phyloP scores from a whole-genome alignment of 2,113 vertebrate species.

The Rhadina sibilatrix region DNA sequence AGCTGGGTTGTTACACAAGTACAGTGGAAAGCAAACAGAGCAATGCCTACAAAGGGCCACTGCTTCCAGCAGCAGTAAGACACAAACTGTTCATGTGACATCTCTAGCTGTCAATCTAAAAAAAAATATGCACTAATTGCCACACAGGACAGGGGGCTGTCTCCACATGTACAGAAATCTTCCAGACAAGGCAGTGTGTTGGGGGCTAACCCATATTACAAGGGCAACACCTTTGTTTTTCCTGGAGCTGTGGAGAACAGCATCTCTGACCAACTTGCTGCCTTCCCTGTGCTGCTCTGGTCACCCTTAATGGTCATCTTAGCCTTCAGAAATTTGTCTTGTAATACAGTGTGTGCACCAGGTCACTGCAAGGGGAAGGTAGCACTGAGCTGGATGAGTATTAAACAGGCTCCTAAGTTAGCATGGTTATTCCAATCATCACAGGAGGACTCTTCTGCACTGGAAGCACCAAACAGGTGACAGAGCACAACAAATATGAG shows the following conservation, averaged over 20 bases:
- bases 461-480: background rate
- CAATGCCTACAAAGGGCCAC: background rate
- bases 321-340: background rate
- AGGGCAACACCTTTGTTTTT: background rate
- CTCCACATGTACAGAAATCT: background rate
- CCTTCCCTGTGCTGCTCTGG: background rate
- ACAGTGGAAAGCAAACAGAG: background rate
- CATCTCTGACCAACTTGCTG: background rate
- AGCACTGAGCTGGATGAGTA: background rate
- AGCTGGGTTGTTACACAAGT: background rate
- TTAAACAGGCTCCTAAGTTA: background rate
- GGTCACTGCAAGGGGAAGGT: background rate
- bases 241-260: background rate
- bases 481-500: background rate
- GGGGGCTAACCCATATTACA: rapidly evolving
- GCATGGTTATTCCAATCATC: background rate
- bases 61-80: background rate
- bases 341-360: no score
- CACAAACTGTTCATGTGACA: background rate
- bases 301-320: background rate
- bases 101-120: background rate
- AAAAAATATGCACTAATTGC: rapidly evolving
- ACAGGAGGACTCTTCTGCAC: background rate
- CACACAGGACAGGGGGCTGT: background rate
- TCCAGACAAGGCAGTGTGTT: background rate